Evolutionary conservation across 1,140 invertebrate genomes (phyloP), one percentile per base, ranked within the genome.

Genomic region (Anoplophora glabripennis): DNA sequence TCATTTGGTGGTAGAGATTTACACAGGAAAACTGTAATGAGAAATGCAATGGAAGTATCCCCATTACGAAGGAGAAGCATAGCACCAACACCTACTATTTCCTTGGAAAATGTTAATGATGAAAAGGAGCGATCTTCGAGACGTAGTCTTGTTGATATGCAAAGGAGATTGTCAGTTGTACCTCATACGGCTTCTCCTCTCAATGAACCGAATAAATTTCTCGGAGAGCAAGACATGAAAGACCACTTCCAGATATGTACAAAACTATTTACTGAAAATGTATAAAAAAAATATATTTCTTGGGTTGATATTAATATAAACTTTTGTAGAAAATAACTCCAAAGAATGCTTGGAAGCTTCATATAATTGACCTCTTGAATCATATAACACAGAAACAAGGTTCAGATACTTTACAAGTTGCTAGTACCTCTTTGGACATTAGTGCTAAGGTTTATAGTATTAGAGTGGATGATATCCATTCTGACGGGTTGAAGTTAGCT

Each of bases 311-410:
- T 53, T 54, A 18, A 8, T 11, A 33, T 46, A 12, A 41, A 33
- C 60, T 28, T 66, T 63, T 64, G 21, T 70, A 86, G 83, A 90
- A 92, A 87, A 92, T 93, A 59, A 93, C 83, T 68, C 78, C 82
- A 14, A 90, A 91, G 72, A 93, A 93, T 84, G 90, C 89, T 1
- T 94, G 92, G 79, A 86, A 84, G 63, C 76, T 93, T 1, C 84
- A 90, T 69, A 80, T 93, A 35, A 93, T 93, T 67, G 90, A 93
- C 70, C 89, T 87, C 65, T 88, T 94, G 83, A 79, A 84, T 4
- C 83, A 86, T 15, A 54, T 68, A 8, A 53, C 61, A 3, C 55
- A 45, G 12, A 63, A 59, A 54, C 36, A 55, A 40, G 81, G 84
- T 41, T 83, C 84, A 49, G 84, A 85, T 45, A 87, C 89, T 73